Evolutionary conservation across 2,113 vertebrate species (phyloP).

Genomic region (Limnothrissa miodon): DNA sequence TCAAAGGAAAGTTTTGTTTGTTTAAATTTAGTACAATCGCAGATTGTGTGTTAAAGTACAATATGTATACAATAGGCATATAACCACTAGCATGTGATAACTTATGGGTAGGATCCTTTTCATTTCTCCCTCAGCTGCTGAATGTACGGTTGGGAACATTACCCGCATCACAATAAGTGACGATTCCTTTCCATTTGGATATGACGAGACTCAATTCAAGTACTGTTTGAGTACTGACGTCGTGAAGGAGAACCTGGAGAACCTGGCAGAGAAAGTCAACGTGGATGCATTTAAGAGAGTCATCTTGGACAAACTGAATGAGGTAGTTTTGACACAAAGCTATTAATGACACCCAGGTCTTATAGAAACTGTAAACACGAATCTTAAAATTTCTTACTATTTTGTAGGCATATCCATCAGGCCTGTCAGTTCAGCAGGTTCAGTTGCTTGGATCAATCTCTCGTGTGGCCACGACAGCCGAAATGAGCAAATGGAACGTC

Average conservation of each 20-base stretch:
- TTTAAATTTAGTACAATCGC: background rate
- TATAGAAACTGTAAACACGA: background rate
- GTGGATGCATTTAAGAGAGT: conserved; percentile 24
- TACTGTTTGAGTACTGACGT: conserved; percentile 32
- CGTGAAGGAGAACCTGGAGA: conserved; percentile 40
- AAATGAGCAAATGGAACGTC: conserved; percentile 53
- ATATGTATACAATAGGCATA: background rate
- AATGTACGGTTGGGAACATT: conserved; percentile 38
- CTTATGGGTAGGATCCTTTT: background rate
- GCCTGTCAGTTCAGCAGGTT: conserved; percentile 43
- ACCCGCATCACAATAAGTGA: conserved; percentile 34
- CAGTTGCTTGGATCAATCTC: conserved; percentile 39
- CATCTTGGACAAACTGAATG: conserved; percentile 43
- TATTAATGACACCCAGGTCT: background rate
- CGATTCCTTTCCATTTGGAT: conserved; percentile 41
- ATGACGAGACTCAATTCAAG: conserved; percentile 30
- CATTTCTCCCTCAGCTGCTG: background rate
- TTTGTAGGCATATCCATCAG: conserved; percentile 38
- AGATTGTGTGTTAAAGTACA: background rate
- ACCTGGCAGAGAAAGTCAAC: conserved; percentile 46
- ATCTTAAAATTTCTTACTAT: background rate
- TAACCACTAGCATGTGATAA: background rate
- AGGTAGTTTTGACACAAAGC: conserved; percentile 32
- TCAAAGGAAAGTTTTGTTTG: conserved; percentile 1
- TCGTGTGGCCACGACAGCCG: conserved; percentile 33